Percentiles rank a stretch among this genome's conserved stretches.
Evolutionary conservation across 2,113 vertebrate genomes (phyloP).

Genomic region (Oncorhynchus keta): DNA sequence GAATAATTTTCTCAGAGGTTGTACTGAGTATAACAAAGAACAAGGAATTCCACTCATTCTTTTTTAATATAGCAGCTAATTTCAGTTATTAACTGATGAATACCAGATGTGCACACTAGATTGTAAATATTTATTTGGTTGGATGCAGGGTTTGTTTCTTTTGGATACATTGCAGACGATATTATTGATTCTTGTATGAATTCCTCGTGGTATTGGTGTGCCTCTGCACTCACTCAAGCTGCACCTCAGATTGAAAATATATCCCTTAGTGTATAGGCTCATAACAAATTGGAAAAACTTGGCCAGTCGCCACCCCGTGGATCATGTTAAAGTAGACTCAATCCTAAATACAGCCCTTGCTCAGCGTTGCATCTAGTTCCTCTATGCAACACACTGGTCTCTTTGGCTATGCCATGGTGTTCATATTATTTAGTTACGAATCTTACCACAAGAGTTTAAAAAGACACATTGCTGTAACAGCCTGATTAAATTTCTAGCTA

Average conservation of each 20-base stretch:
- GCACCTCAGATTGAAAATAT: slow-evolving; percentile 13
- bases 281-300: not conserved
- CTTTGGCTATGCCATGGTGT: not conserved
- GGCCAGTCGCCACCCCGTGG: not conserved
- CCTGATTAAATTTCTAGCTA: no score
- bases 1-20: slow-evolving; percentile 69
- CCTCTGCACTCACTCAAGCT: slow-evolving; percentile 44
- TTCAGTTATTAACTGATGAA: slow-evolving; percentile 38
- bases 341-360: not conserved
- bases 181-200: slow-evolving; percentile 69
- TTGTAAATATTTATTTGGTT: slow-evolving; percentile 3
- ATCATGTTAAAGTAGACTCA: not conserved
- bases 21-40: slow-evolving; percentile 30
- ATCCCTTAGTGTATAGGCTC: not conserved
- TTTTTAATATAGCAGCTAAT: slow-evolving; percentile 11
- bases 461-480: no score
- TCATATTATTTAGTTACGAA: no score
- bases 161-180: slow-evolving; percentile 58
- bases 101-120: slow-evolving; percentile 47
- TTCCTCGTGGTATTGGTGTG: slow-evolving; percentile 55
- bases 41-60: slow-evolving; percentile 4
- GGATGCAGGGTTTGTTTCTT: slow-evolving; percentile 32
- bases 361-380: not conserved
- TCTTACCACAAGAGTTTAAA: no score
- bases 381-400: not conserved